These are phyloP conservation scores for Pseudochaenichthys georgianus DNA, from an alignment of 2,797 vertebrate species.

Conservation along the genomic window DNA sequence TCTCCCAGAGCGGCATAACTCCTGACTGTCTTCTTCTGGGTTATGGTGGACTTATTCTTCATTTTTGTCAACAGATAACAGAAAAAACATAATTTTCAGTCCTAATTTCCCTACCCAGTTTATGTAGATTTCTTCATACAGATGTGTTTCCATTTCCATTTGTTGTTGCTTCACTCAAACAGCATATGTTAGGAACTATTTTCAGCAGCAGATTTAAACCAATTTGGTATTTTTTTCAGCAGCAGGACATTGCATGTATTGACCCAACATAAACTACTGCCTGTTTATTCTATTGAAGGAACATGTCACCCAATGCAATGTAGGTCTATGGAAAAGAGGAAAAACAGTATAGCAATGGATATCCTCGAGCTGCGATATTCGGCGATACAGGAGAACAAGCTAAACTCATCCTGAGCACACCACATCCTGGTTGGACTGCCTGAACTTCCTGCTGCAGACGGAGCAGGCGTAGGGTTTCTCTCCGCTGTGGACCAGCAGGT, in stretches of 20 bases:
- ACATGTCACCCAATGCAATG: not conserved
- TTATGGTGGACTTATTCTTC: not conserved
- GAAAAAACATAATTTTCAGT: not conserved
- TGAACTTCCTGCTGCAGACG: no score
- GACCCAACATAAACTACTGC: not conserved
- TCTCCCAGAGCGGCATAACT: constrained; percentile 2
- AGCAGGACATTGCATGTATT: not conserved
- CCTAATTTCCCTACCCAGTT: not conserved
- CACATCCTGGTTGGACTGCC: no score
- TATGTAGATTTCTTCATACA: not conserved
- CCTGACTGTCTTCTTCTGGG: not conserved
- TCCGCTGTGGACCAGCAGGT: no score
- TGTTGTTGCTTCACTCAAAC: not conserved
- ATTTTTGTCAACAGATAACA: not conserved
- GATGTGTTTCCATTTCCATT: not conserved
- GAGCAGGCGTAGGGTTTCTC: no score
- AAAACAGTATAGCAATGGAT: no score
- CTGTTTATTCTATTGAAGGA: not conserved
- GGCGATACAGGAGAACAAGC: no score
- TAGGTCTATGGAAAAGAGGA: not conserved
- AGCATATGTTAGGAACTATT: not conserved
- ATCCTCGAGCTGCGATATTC: no score
- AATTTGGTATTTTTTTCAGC: not conserved
- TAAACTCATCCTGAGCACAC: no score
- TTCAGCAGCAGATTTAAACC: not conserved